Base-by-base conservation (phyloP, 2,888 invertebrate genomes). In the Epinotia bilunana region DNA sequence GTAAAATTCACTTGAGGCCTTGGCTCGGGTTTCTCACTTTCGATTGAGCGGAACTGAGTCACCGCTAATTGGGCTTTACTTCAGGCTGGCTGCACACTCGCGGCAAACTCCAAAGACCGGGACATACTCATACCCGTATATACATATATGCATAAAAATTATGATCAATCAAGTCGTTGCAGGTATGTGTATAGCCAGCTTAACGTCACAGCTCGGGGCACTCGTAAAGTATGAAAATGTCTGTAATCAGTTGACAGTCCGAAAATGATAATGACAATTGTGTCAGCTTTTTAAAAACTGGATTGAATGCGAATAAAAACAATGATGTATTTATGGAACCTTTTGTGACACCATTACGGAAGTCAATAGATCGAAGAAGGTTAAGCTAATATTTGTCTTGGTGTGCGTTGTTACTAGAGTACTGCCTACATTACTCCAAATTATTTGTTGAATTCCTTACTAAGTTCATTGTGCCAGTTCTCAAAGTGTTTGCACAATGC, bases 11-110 rank as follows among this genome's bases (percentile, higher is more conserved):
- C 64, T 60, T 60, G 74, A 58, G 60, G 18, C 71, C 71, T 71
- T 67, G 71, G 63, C 57, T 64, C 58, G 65, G 71, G 74, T 71
- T 61, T 74, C 74, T 55, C 67, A 73, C 60, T 64, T 70, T 70
- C 62, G 63, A 70, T 74, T 43, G 58, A 64, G 61, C 61, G 70
- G 61, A 60, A 53, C 49, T 70, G 74, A 64, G 49, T 74, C 70
- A 71, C 33, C 53, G 53, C 58, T 74, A 60, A 71, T 71, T 70
- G 64, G 70, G 33, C 57, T 67, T 68, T 58, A 43, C 16, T 39
- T 69, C 28, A 69, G 58, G 58, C 23, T 69, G 58, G 58, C 69
- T 69, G 23, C 28, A 69, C 69, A 69, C 68, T 39, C 65, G 7
- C 43, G 43, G 3, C 43, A n/a, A 46, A 16, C 13, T 57, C 33